Base-by-base conservation (phyloP, 1,140 invertebrate species). In the Eueides isabella region DNA sequence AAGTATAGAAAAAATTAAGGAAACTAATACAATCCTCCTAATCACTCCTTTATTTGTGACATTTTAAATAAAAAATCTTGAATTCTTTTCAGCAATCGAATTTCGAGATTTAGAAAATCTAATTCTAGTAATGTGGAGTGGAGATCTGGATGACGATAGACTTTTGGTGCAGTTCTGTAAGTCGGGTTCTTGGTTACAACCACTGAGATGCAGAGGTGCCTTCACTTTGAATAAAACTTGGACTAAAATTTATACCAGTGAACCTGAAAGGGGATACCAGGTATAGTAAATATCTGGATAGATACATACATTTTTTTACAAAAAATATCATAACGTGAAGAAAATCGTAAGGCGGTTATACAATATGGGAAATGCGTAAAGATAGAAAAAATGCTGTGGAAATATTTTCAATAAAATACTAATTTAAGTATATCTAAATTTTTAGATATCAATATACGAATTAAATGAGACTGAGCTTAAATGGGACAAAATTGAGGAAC, bases 61-160 rank as follows among this genome's bases (percentile, higher is more conserved):
- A n/a, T n/a, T n/a, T n/a, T n/a, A n/a, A n/a, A n/a, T n/a, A n/a
- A n/a, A n/a, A n/a, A n/a, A n/a, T n/a, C n/a, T n/a, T n/a, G n/a
- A n/a, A n/a, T 38, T 38, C 35, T 38, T 68, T 26, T 33, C 82
- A 96, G 96, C 92, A 19, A 96, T 98, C 92, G 96, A 97, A 78
- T 97, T 97, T 82, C 93, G 94, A 1, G 95, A 94, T 74, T 85
- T 96, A n/a, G 94, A 95, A n/a, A 95, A 96, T 74, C 97, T 96
- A 81, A 93, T 95, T 72, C 94, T 97, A 19, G 92, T 96, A 2
- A 97, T 96, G 84, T 98, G 97, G 97, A 96, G 95, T 61, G 97
- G 97, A 9, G 95, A 95, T 67, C 94, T 97, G 44, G 97, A 98
- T 61, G 95, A 97, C 65, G 94, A 96, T 28, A 89, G 93, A 30